phyloP scores from a whole-genome alignment of 2,888 invertebrate species.

The Leucania comma region DNA sequence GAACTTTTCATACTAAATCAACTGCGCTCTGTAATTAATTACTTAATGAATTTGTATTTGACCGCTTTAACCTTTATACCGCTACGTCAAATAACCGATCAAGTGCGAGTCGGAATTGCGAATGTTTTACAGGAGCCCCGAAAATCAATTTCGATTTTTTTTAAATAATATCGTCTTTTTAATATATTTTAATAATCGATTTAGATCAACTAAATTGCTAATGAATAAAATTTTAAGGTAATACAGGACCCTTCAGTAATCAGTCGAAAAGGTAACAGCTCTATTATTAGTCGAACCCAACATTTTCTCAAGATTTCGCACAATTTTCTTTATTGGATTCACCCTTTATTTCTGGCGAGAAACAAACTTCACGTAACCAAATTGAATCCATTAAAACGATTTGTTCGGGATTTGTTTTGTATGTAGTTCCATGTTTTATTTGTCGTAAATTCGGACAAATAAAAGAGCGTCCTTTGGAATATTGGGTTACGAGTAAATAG shows the following conservation, averaged over 20 bases:
- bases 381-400: constrained; percentile 49
- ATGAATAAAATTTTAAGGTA: constrained; percentile 23
- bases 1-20: neutral
- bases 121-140: no score
- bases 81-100: no score
- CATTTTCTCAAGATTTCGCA: constrained; percentile 34
- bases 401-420: constrained; percentile 38
- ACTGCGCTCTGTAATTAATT: constrained; percentile 15
- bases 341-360: constrained; percentile 25
- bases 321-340: constrained; percentile 34
- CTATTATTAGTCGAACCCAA: constrained; percentile 34
- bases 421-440: constrained; percentile 30
- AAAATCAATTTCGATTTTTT: no score
- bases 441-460: constrained; percentile 10
- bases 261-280: constrained; percentile 33
- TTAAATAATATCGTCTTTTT: no score
- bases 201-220: constrained; percentile 4
- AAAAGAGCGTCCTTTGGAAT: constrained; percentile 19
- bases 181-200: no score
- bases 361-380: constrained; percentile 47
- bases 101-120: no score
- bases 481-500: constrained; percentile 30
- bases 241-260: constrained; percentile 15
- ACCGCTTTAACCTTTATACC: neutral
- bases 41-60: constrained; percentile 13